Evolutionary conservation across 2,888 invertebrate species (phyloP).

Genomic region (Ametastegia equiseti): DNA sequence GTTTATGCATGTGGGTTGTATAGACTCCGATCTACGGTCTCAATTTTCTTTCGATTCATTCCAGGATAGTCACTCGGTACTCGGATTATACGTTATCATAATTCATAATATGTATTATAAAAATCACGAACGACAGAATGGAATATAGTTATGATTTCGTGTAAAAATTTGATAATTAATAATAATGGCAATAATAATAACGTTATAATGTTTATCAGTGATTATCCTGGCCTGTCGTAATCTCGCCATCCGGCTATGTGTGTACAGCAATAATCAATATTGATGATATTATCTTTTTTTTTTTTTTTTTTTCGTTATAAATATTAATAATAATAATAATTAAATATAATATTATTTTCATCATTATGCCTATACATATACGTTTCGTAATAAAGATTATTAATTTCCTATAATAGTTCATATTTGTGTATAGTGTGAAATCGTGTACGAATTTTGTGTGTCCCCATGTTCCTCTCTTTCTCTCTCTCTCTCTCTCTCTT

Average conservation of each 20-base stretch:
- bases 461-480: no score
- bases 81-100: not conserved
- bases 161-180: not conserved
- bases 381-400: constrained; percentile 60
- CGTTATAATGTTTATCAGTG: constrained; percentile 26
- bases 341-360: constrained; percentile 60
- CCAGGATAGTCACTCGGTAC: constrained; percentile 40
- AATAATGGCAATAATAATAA: not conserved
- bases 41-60: not conserved
- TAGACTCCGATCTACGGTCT: constrained; percentile 31
- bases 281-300: not conserved
- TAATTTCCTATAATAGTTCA: constrained; percentile 49
- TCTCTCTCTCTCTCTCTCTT: not conserved
- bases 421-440: constrained; percentile 22
- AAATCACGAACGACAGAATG: not conserved
- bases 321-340: constrained; percentile 60
- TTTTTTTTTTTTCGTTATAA: constrained; percentile 52
- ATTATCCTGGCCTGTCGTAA: constrained; percentile 39
- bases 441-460: constrained; percentile 2
- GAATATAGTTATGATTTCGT: not conserved
- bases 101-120: not conserved
- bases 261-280: constrained; percentile 44
- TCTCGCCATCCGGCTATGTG: not conserved
- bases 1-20: no score
- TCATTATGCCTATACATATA: constrained; percentile 54